Conservation (phyloP, 2,888 invertebrate genomes). For the Philhelius pedissequus region DNA sequence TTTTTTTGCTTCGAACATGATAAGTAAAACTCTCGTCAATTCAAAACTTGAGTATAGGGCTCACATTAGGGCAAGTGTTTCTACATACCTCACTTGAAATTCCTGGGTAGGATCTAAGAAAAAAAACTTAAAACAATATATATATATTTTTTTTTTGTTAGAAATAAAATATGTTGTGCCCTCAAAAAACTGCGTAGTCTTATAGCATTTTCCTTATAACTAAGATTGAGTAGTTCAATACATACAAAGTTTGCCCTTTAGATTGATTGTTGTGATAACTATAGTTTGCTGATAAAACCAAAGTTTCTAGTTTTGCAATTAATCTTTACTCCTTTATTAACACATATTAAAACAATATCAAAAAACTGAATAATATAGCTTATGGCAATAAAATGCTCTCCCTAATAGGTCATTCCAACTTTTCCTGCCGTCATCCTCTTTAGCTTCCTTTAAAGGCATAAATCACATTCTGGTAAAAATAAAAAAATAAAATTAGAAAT, state of each 20-base stretch:
- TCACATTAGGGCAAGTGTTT: too few species aligned
- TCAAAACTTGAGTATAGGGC: too few species aligned
- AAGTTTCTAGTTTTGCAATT: not conserved
- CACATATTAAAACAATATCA: conserved; percentile 22
- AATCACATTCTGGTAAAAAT: conserved; percentile 33
- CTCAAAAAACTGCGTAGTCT: not conserved
- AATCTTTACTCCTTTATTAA: conserved; percentile 10
- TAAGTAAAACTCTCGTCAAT: too few species aligned
- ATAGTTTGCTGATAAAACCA: not conserved
- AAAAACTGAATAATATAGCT: conserved; percentile 29
- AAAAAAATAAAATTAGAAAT: conserved; percentile 49
- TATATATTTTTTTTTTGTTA: too few species aligned
- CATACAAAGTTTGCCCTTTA: not conserved
- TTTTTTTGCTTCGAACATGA: too few species aligned
- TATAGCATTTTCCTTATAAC: not conserved
- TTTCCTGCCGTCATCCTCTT: not conserved
- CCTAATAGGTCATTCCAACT: not conserved
- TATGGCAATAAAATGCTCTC: conserved; percentile 36
- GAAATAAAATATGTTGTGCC: not conserved
- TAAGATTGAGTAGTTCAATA: not conserved
- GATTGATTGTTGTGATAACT: not conserved
- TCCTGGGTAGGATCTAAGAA: too few species aligned
- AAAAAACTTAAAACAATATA: too few species aligned
- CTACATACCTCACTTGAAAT: too few species aligned
- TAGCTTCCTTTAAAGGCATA: conserved; percentile 7